Evolutionary conservation across 2,888 invertebrate species (phyloP), one percentile per base, ranked within the genome.

Genomic region (Thymelicus lineola): DNA sequence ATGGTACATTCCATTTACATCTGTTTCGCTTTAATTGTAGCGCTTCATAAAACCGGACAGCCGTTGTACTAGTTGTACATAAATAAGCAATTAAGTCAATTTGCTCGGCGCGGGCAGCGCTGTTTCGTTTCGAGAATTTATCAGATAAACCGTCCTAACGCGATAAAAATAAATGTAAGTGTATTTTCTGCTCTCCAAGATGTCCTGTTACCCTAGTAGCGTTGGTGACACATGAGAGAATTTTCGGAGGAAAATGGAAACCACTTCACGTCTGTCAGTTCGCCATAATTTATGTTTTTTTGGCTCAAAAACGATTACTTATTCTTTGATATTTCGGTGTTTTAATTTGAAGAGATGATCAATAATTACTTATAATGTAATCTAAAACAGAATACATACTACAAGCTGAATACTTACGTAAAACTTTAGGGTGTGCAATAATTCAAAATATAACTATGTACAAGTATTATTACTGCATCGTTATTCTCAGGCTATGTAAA

Each of bases 121-220:
- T 76, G 76, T 82, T 85, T 82, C 83, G 84, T 87, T 85, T 82
- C 79, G 79, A 79, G 75, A 81, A 83, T 84, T 85, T 85, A 88
- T 88, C 87, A 80, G 87, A 88, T 89, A 85, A 76, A 73, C 80
- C 78, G 84, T 83, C 85, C 82, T 80, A 79, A 78, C 80, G 77
- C 74, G 81, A 82, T 86, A 86, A 85, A 86, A 86, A 85, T 85
- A 85, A 84, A 85, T 81, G 74, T 71, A 62, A 70, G 77, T 80
- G 82, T 85, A 83, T 28, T 85, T 84, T 86, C 80, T 75, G 75
- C 76, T 79, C 75, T 76, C 75, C 64, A 71, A 71, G 65, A 66
- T 46, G 57, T 55, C 67, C 20, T 55, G 38, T 61, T 61, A 35
- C n/a, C 38, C 66, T 9, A 36, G 45, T 57, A 45, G 35, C 57